Evolutionary conservation across 1,140 invertebrate species (phyloP), one percentile per base, ranked within the genome.

Genomic region (Drosophila malerkotliana): DNA sequence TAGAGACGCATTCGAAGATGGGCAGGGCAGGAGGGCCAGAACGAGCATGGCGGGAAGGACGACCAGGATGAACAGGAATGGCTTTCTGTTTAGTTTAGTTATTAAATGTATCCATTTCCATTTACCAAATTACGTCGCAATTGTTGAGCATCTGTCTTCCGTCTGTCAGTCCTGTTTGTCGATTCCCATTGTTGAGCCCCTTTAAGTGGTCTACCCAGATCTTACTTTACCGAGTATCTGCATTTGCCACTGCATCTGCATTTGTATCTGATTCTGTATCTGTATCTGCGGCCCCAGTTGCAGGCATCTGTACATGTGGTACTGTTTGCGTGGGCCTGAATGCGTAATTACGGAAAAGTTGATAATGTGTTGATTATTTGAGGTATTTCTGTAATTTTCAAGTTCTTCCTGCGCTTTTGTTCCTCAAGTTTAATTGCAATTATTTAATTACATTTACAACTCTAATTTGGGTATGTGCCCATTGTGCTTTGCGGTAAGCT

Each of bases 361-460:
- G 63, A 75, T 85, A 87, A 85, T 77, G 81, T 85, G 81, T 84
- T 85, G 82, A 85, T 82, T 87, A 82, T 82, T 85, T 82, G 48
- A 85, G 58, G 78, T 88, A 87, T 82, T 85, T 77, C 72, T 59
- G 77, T 52, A 81, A 82, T 81, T 69, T 72, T 47, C 30, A 54
- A 69, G 66, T 37, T 59, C 47, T 48, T 60, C 28, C 63, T 37
- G 61, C 56, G 47, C 28, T 49, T 28, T 72, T 21, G 57, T 52
- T 66, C 45, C n/a, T 24, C 58, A 62, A 39, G 60, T 57, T 75
- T 73, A 76, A 77, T 69, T 62, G 60, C 63, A 66, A 85, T 85
- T 88, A 88, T 87, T 82, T 78, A 85, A 85, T 85, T 88, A 77
- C 74, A 77, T 71, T 81, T 85, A 32, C 57, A 82, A 55, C 58